Percentiles rank a stretch among this genome's conserved stretches.
phyloP scores from a whole-genome alignment of 2,113 vertebrate species.

The Dipodomys stephensi region DNA sequence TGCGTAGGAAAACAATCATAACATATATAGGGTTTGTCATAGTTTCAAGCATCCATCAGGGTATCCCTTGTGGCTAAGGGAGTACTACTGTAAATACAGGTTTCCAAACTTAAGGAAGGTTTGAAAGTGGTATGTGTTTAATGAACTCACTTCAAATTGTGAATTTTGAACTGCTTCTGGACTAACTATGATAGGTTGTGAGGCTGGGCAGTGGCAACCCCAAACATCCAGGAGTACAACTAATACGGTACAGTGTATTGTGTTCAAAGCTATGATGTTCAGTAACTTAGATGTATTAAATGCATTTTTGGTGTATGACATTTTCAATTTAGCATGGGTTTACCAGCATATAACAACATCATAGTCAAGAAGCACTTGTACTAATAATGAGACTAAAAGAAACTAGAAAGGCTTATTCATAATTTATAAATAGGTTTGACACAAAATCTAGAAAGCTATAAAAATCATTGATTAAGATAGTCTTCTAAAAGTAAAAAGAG shows the following conservation, averaged over 20 bases:
- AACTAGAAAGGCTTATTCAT: background rate
- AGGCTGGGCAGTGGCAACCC: no score
- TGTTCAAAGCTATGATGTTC: background rate
- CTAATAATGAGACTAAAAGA: background rate
- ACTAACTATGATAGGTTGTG: background rate
- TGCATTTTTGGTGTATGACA: background rate
- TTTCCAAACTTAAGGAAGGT: background rate
- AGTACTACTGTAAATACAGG: background rate
- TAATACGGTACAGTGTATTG: background rate
- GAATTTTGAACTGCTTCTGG: background rate
- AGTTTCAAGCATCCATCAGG: background rate
- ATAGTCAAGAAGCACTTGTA: background rate
- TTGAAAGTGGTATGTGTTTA: background rate
- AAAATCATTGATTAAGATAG: background rate
- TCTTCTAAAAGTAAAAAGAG: slow-evolving; percentile 51
- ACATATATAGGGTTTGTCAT: background rate
- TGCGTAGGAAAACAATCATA: background rate
- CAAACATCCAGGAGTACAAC: background rate
- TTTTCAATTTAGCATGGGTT: background rate
- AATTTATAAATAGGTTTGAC: background rate
- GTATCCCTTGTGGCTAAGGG: background rate
- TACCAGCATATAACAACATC: background rate
- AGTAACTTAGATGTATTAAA: background rate
- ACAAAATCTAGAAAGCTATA: background rate
- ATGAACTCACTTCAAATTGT: background rate